These are phyloP conservation scores for Perdita meconis DNA, from an alignment of 2,888 invertebrate species.

Conservation along the genomic window DNA sequence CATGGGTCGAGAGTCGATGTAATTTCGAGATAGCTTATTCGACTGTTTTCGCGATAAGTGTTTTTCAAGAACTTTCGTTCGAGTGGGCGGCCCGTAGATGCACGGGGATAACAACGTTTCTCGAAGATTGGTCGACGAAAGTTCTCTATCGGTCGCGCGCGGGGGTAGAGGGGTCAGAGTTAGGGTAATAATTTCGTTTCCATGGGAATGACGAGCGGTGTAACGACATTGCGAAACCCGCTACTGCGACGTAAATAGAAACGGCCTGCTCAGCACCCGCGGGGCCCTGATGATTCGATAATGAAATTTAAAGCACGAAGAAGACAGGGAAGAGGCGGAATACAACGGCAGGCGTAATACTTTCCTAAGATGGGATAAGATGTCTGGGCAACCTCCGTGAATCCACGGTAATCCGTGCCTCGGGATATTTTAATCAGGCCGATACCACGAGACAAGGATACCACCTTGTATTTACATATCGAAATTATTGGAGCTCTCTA, in stretches of 20 bases:
- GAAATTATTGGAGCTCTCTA: constrained; percentile 72
- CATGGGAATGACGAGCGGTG: not conserved
- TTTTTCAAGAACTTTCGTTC: constrained; percentile 29
- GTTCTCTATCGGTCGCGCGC: not conserved
- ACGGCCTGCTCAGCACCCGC: constrained; percentile 25
- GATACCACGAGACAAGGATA: constrained; percentile 68
- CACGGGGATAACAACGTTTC: constrained; percentile 16
- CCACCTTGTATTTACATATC: constrained; percentile 74
- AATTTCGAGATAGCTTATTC: constrained; percentile 44
- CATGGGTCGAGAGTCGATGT: constrained; percentile 40
- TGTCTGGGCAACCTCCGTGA: constrained; percentile 66
- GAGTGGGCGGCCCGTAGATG: constrained; percentile 3
- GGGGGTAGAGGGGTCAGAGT: too few relatives aligned
- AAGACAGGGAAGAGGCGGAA: constrained; percentile 14
- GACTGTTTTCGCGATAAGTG: constrained; percentile 37
- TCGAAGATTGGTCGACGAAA: not conserved
- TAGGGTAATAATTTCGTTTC: not conserved
- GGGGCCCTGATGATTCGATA: constrained; percentile 56
- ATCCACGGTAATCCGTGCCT: constrained; percentile 64
- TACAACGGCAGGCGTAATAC: not conserved
- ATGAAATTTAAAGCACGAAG: constrained; percentile 45
- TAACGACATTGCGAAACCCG: constrained; percentile 5
- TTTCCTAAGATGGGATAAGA: constrained; percentile 66
- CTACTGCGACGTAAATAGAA: constrained; percentile 9
- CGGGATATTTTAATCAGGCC: constrained; percentile 72